Base-by-base conservation (phyloP, 64 coral and sea anemone species). In the Actinia tenebrosa region DNA sequence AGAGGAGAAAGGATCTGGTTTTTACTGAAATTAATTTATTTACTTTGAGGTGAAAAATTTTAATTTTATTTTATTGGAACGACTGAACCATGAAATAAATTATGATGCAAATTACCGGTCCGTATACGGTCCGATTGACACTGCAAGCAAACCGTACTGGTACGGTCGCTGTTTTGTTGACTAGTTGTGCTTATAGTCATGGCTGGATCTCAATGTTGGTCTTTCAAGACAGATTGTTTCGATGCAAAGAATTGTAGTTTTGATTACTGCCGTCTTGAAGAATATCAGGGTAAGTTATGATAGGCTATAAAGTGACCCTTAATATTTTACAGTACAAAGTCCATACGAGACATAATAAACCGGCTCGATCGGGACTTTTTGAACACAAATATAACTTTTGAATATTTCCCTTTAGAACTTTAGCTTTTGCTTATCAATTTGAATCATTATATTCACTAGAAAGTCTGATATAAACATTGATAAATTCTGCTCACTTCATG, bases 231-330 rank as follows among this genome's bases (percentile, higher is more conserved):
- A 30, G 80, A 50, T 83, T 13, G 19, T 83, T 54, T 58, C 30
- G 15, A 83, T 83, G 22, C 80, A 23, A 9, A 58, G 18, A 18
- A 83, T 7, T 58, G 80, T 58, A 53, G 16, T 23, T 83, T 83
- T 44, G 80, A 53, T 26, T 83, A 19, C 14, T 83, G 80, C 45
- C 80, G 80, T 17, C 80, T 83, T 52, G 54, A 83, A 23, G 80
- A 83, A 58, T 83, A 83, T 50, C 80, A 58, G 15, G 53, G 80
- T 83, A 4, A 83, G 80, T 75, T 30, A 3, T 25, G 0, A 37
- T 37, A 37, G 30, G 30, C 30, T 37, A n/a, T 68, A 61, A 61
- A 61, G 4, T 61, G 2, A 61, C 16, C 16, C 3, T 61, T 15
- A 17, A 0, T 61, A 19, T 61, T 16, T 4, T 61, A 16, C 11